Base-by-base conservation (phyloP, 1,140 invertebrate species). In the Caenorhabditis elegans region DNA sequence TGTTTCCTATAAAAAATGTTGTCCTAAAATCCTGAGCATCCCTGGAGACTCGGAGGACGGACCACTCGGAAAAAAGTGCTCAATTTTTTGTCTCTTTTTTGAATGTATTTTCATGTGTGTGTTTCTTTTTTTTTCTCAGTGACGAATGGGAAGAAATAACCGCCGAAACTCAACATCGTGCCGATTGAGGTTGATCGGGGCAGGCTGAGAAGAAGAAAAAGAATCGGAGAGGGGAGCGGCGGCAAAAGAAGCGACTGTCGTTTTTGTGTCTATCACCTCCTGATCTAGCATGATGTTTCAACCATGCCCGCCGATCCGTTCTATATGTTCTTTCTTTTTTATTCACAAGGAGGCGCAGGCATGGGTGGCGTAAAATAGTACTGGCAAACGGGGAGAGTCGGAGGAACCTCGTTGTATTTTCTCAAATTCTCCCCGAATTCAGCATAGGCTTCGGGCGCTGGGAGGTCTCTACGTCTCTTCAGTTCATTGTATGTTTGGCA, bases 211-310 rank as follows among this genome's bases (percentile, higher is more conserved):
- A 76, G 22, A 43, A 77, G 43, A 48, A 77, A 79, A 53, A 46
- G 28, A 79, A 60, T 55, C 28, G 78, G 51, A 65, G 53, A 43
- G 60, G 60, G 70, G 43, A 77, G 78, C 60, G 60, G 60, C 60
- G 60, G 60, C 60, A 70, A 70, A 39, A 39, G 60, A 70, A 43
- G 34, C 60, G 60, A 70, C 60, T 70, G 60, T 70, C 60, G 60
- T 70, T 70, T 36, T 22, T 70, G 19, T 43, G 26, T 70, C 60
- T 70, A 39, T 39, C 13, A 43, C 60, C 60, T 70, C 60, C n/a
- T 70, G 60, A 70, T 70, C 60, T 39, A 39, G 60, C 60, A 3
- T 70, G 60, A 36, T 70, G 60, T 39, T 70, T 70, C 60, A 8
- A 70, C 34, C 36, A n/a, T 70, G 60, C 34, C 34, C 22, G 15